Base-by-base conservation (phyloP, 2,797 vertebrate genomes). In the Prunella strophiata region DNA sequence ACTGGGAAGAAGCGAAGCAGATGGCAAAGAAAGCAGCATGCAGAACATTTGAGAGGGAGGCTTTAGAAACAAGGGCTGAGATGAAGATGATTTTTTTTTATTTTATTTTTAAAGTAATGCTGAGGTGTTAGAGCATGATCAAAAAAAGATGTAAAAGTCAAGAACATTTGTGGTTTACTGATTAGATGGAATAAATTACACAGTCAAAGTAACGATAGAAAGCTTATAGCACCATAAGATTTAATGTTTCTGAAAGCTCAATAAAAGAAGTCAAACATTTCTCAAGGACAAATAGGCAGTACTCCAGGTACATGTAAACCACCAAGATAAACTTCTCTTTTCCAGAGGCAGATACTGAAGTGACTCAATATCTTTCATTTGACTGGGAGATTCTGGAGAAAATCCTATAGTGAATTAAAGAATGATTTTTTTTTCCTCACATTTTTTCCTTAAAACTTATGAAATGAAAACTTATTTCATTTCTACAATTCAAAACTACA, bases 211-310 rank as follows among this genome's bases (percentile, higher is more conserved):
- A 83, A 57, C 5, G 55, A 68, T 19, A 74, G 40, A 89, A 93
- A 92, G 4, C 34, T 89, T 93, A 91, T 14, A 91, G 68, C 72
- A 59, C 51, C 16, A 58, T 93, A 95, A 95, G 45, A 68, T 92
- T 94, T 94, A 91, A 92, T 58, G 78, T 59, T 95, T 85, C 57
- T 92, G 68, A 68, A 94, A 89, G 57, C 23, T 80, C 43, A 91
- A 27, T 94, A 89, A 94, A 89, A 78, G 7, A 9, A 91, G 30
- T 7, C 21, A 25, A 59, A 63, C n/a, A 34, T 66, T 93, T 89
- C 62, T 86, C 79, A 94, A 88, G 82, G 79, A 68, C 88, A 81
- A 79, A 61, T 7, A 80, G 14, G 45, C 45, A 74, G 15, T 52
- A 45, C 77, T 80, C 11, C 34, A 71, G 73, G 16, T 75, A 51